Evolutionary conservation across 1,140 invertebrate species (phyloP).

Genomic region (Drosophila sucinea): DNA sequence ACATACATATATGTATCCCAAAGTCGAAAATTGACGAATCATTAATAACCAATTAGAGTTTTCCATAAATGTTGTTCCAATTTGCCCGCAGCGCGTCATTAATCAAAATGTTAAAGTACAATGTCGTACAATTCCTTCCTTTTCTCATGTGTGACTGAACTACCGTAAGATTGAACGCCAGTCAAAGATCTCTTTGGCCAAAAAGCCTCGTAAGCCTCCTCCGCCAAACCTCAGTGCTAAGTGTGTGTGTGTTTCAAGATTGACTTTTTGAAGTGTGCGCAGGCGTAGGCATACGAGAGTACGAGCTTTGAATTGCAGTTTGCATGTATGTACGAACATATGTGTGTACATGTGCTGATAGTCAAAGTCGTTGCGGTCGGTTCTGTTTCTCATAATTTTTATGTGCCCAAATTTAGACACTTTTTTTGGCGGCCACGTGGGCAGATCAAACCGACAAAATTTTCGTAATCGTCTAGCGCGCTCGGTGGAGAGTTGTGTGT

Average conservation of each 20-base stretch:
- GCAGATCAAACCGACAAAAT: slow-evolving; percentile 53
- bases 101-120: slow-evolving; percentile 63
- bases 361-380: slow-evolving; percentile 70
- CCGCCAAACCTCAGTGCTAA: slow-evolving; percentile 24
- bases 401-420: slow-evolving; percentile 74
- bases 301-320: slow-evolving; percentile 36
- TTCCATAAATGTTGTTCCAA: slow-evolving; percentile 73
- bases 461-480: slow-evolving; percentile 56
- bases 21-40: slow-evolving; percentile 60
- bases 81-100: slow-evolving; percentile 71
- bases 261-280: slow-evolving; percentile 62
- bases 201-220: slow-evolving; percentile 31
- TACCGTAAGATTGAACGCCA: slow-evolving; percentile 63
- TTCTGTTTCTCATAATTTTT: slow-evolving; percentile 73
- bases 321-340: slow-evolving; percentile 5
- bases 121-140: slow-evolving; percentile 28
- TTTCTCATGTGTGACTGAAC: slow-evolving; percentile 40
- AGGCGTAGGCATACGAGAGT: slow-evolving; percentile 51
- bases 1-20: neutral
- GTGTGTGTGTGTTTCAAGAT: slow-evolving; percentile 54
- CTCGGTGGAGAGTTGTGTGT: slow-evolving; percentile 42
- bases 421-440: slow-evolving; percentile 61
- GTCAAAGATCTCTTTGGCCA: slow-evolving; percentile 62
- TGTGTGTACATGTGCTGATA: slow-evolving; percentile 66
- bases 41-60: slow-evolving; percentile 78